A percentile compares a stretch with the other conserved stretches of the same genome.
These are phyloP conservation scores for Leptinotarsa haldemani DNA, from an alignment of 2,888 invertebrate species.

Conservation along the genomic window DNA sequence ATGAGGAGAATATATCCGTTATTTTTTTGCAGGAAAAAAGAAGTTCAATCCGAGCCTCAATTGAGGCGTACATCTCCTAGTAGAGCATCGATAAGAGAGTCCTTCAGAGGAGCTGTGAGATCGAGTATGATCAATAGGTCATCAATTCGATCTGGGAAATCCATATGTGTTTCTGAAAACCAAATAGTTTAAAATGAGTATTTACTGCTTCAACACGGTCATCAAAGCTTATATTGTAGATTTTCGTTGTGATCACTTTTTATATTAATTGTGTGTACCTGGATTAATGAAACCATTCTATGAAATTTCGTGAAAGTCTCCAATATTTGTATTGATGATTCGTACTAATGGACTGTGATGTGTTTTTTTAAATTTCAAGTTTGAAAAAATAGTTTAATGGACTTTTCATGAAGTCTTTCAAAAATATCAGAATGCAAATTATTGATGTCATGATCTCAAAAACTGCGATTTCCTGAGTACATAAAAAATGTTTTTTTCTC, in stretches of 20 bases:
- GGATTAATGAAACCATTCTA: neutral
- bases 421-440: neutral
- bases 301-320: neutral
- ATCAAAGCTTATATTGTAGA: neutral
- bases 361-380: neutral
- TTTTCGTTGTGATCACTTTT: neutral
- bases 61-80: constrained; percentile 55
- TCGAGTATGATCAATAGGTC: constrained; percentile 72
- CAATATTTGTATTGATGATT: constrained; percentile 2
- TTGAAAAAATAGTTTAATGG: neutral
- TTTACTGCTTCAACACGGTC: neutral
- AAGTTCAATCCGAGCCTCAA: constrained; percentile 50
- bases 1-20: neutral
- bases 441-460: too few relatives aligned
- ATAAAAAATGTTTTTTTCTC: too few relatives aligned
- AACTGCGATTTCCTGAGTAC: too few relatives aligned
- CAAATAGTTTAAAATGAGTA: constrained; percentile 44
- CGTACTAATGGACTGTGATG: constrained; percentile 13
- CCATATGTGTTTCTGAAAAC: constrained; percentile 56
- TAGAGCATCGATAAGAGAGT: constrained; percentile 71
- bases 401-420: neutral
- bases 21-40: constrained; percentile 48
- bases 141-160: constrained; percentile 67
- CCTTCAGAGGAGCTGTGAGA: constrained; percentile 74
- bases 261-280: neutral